Conservation (phyloP, 2,888 invertebrate species). For the Teleiodes luculella region DNA sequence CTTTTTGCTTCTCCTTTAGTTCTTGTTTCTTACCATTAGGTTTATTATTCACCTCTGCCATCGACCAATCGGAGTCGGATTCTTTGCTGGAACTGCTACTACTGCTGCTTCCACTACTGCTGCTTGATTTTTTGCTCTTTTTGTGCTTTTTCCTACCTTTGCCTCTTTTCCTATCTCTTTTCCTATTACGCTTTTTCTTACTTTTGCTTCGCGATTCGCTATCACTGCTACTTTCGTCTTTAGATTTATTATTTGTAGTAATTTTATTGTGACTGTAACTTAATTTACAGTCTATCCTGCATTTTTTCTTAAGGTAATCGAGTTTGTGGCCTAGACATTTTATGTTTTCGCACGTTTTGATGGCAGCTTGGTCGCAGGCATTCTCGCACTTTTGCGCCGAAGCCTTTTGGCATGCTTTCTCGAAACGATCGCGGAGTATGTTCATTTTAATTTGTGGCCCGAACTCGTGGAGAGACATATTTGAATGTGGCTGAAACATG, state of each 20-base stretch:
- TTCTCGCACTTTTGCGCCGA: slow-evolving; percentile 35
- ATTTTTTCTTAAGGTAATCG: slow-evolving; percentile 31
- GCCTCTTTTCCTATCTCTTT: not conserved
- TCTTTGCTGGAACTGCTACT: not conserved
- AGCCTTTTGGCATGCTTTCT: slow-evolving; percentile 37
- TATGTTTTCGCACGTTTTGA: slow-evolving; percentile 28
- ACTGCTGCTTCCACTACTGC: not conserved
- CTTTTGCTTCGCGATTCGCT: not conserved
- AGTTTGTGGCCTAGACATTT: slow-evolving; percentile 28
- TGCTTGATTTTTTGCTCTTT: not conserved
- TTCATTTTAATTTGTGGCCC: slow-evolving; percentile 19
- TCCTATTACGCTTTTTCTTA: not conserved
- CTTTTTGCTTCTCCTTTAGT: not conserved
- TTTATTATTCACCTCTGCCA: no score
- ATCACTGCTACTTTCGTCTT: not conserved
- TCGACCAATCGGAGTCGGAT: not conserved
- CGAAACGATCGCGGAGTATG: slow-evolving; percentile 42
- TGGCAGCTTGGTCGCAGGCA: slow-evolving; percentile 34
- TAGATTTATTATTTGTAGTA: not conserved
- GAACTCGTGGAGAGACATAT: not conserved
- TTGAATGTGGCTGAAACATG: not conserved
- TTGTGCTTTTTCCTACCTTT: not conserved
- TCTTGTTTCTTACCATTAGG: no score
- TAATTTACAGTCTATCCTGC: slow-evolving; percentile 34
- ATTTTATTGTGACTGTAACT: not conserved